These are phyloP conservation scores for Bombus superbus DNA, from an alignment of 1,140 invertebrate species.

Conservation along the genomic window DNA sequence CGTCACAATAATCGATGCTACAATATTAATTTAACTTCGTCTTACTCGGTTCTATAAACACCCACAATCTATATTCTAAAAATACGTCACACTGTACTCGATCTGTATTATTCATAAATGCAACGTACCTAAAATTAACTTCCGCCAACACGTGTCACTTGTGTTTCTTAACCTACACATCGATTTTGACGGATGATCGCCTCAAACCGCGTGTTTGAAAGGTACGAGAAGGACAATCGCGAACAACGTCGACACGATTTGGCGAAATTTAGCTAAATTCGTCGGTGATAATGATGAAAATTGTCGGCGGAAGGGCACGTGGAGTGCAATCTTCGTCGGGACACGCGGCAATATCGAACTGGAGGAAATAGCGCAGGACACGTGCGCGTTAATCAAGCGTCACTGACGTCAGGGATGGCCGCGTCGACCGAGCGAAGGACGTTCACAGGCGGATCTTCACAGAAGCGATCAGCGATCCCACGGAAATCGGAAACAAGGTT, in stretches of 20 bases:
- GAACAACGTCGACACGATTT: too few species aligned
- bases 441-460: conserved; percentile 24
- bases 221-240: too few species aligned
- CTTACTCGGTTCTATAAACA: background rate
- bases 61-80: background rate
- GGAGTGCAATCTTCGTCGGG: background rate
- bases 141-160: background rate
- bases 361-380: background rate
- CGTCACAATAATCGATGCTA: background rate
- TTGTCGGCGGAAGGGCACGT: too few species aligned
- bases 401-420: conserved; percentile 54
- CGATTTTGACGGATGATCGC: too few species aligned
- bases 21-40: background rate
- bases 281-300: background rate
- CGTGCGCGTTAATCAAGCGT: conserved; percentile 55
- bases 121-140: background rate
- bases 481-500: conserved; percentile 71
- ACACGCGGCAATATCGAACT: background rate
- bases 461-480: conserved; percentile 57
- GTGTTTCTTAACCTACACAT: background rate
- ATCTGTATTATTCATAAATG: background rate
- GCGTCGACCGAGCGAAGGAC: conserved; percentile 7
- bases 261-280: background rate
- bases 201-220: too few species aligned
- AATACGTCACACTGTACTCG: background rate